Base-by-base conservation (phyloP, 2,888 invertebrate species). In the Ormyrus rosae region DNA sequence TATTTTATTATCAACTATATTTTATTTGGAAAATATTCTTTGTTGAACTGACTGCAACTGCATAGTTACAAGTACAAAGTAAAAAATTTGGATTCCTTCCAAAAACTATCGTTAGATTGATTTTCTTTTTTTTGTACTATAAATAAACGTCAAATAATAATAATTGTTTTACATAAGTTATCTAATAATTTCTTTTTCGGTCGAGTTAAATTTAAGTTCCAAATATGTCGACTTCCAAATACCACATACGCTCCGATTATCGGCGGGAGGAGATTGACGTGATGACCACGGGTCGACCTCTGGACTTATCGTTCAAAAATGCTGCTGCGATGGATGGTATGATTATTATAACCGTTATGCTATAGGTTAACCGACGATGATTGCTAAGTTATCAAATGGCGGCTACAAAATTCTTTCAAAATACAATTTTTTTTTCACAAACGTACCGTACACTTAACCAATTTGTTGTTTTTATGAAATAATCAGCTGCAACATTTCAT, bases 291-390 rank as follows among this genome's bases (percentile, higher is more conserved):
- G 90, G 89, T 64, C 89, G 89, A 81, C 91, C 91, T 0, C 86
- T 90, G 7, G 91, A 92, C 85, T 89, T 91, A 72, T 91, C 91
- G 6, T 91, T 91, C 79, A 90, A 88, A 83, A 89, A 89, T 78
- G 86, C 91, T 34, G 84, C 81, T 60, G 82, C 85, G 46, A 86
- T 91, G 65, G 85, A 89, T 81, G 88, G 91, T 91, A 87, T 8
- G 82, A n/a, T 53, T 71, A 58, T 53, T 34, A 34, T 34, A 34
- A 34, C 34, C 34, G 34, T 51, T 48, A 34, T 5, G 9, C 6
- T 19, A 34, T 34, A 34, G 34, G 34, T 34, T 34, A 34, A 34
- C 34, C 34, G 34, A 34, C 34, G 34, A 34, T 34, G 34, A 34
- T 34, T 34, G 34, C 34, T 34, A 34, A 34, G 2, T 34, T 34